phyloP scores from a whole-genome alignment of 2,113 vertebrate species.

The Spermophilus dauricus region DNA sequence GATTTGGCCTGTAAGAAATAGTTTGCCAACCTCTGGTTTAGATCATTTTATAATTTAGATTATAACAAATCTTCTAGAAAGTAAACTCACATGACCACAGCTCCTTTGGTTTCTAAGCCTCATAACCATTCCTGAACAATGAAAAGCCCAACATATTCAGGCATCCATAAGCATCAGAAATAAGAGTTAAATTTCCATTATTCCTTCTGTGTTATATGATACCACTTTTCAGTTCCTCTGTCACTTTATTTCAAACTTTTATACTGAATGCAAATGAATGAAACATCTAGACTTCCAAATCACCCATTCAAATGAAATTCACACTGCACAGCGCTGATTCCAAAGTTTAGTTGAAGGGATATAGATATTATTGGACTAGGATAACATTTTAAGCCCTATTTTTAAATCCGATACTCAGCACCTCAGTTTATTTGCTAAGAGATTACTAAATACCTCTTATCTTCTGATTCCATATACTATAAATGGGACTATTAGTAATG shows the following conservation, averaged over 20 bases:
- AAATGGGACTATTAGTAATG: background rate
- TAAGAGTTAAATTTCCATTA: background rate
- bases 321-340: background rate
- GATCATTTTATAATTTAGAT: background rate
- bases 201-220: background rate
- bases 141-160: conserved; percentile 19
- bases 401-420: background rate
- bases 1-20: background rate
- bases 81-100: background rate
- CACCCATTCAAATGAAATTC: background rate
- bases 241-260: background rate
- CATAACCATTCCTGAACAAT: background rate
- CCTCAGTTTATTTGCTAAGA: conserved; percentile 5
- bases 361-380: background rate
- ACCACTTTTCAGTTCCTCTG: background rate
- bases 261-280: background rate
- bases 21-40: background rate
- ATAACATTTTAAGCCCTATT: conserved; percentile 32
- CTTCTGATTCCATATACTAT: background rate
- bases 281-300: background rate
- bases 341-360: background rate
- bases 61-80: conserved; percentile 39
- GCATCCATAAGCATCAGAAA: background rate
- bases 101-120: conserved; percentile 5
- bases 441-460: background rate